Conservation (phyloP, 1,140 invertebrate genomes). For the Metaphire vulgaris region DNA sequence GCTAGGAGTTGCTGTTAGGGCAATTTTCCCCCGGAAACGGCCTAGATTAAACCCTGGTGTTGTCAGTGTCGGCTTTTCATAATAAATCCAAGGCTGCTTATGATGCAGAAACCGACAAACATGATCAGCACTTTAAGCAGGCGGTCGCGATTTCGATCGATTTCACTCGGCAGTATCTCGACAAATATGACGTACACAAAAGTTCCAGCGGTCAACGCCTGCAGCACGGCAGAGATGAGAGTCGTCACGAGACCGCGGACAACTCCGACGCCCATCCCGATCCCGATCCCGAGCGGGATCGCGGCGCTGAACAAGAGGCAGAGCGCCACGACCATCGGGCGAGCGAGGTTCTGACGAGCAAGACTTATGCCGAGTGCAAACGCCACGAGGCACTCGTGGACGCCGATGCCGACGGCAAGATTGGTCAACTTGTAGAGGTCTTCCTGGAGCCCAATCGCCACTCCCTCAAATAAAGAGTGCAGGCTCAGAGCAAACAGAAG, state of each 20-base stretch:
- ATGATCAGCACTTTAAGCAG: slow-evolving; percentile 40
- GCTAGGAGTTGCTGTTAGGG: too few relatives aligned
- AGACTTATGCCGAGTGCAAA: slow-evolving; percentile 52
- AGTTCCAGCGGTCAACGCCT: slow-evolving; percentile 36
- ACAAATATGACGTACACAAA: slow-evolving; percentile 28
- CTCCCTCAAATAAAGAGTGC: slow-evolving; percentile 53
- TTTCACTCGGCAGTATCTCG: slow-evolving; percentile 38
- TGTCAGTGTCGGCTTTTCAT: not conserved
- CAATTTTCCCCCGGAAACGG: too few relatives aligned
- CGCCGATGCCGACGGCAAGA: slow-evolving; percentile 48
- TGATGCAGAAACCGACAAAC: slow-evolving; percentile 37
- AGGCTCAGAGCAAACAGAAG: slow-evolving; percentile 49
- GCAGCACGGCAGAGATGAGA: slow-evolving; percentile 45
- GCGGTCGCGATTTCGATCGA: slow-evolving; percentile 35
- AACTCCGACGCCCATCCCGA: slow-evolving; percentile 40
- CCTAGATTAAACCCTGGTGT: too few relatives aligned
- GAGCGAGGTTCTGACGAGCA: slow-evolving; percentile 36
- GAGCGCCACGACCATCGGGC: slow-evolving; percentile 38
- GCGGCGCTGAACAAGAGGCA: slow-evolving; percentile 42
- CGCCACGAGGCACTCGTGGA: slow-evolving; percentile 51
- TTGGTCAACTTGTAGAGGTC: slow-evolving; percentile 36
- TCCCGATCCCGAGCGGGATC: slow-evolving; percentile 50
- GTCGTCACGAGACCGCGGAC: slow-evolving; percentile 30
- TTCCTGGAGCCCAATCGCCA: slow-evolving; percentile 51
- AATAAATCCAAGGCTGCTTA: slow-evolving; percentile 17